Percentiles rank a stretch among this genome's conserved stretches.
These are phyloP conservation scores for Tetrao urogallus DNA, from an alignment of 2,113 vertebrate species.

Conservation along the genomic window DNA sequence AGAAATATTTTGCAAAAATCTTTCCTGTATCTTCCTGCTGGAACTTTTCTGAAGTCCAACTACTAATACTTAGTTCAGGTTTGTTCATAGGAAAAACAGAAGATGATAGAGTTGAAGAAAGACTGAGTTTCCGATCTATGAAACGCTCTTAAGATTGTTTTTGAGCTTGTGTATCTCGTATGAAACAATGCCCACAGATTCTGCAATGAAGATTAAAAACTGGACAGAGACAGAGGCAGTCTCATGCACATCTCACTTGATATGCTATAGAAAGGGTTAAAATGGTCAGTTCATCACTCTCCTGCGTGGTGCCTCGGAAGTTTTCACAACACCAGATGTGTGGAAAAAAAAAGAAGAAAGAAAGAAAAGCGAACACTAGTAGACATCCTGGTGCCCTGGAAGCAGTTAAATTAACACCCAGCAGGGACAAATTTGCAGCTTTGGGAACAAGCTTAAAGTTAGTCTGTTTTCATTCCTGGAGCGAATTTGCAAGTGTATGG, in stretches of 20 bases:
- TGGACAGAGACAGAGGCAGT: background rate
- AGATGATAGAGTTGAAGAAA: background rate
- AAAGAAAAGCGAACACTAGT: conserved; percentile 29
- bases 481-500: conserved; percentile 50
- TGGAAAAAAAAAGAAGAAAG: conserved; percentile 1
- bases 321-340: conserved; percentile 69
- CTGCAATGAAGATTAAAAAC: background rate
- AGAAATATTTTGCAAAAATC: conserved; percentile 31
- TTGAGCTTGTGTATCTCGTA: background rate
- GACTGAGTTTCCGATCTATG: background rate
- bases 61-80: background rate
- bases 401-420: conserved; percentile 71
- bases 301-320: conserved; percentile 42
- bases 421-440: conserved; percentile 69
- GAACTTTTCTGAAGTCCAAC: conserved; percentile 32
- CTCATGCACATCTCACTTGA: background rate
- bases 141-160: background rate
- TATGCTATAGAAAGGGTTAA: conserved; percentile 52
- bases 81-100: background rate
- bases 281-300: conserved; percentile 33
- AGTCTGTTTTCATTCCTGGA: conserved; percentile 61
- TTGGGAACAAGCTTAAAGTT: conserved; percentile 49
- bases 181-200: accelerated
- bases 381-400: conserved; percentile 64
- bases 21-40: conserved; percentile 34